A percentile compares a stretch with the other conserved stretches of the same genome.
These are phyloP conservation scores for Dicrostonyx torquatus DNA, from an alignment of 2,797 vertebrate genomes.

Conservation along the genomic window DNA sequence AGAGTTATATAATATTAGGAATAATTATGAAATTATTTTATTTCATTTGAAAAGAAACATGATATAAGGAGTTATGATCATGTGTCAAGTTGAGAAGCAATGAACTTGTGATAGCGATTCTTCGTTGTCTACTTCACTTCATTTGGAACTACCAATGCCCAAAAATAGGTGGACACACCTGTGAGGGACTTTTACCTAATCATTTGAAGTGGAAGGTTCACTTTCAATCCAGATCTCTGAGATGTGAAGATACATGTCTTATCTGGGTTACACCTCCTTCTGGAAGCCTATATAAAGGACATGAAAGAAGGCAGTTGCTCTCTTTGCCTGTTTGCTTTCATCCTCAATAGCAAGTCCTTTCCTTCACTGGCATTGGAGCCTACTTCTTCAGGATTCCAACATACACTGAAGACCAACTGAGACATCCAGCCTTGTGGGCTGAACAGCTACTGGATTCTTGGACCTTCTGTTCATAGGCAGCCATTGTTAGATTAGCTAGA, in stretches of 20 bases:
- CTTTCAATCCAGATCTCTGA: neutral
- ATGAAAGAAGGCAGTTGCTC: neutral
- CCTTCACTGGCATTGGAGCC: neutral
- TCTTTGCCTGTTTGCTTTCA: neutral
- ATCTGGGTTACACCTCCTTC: neutral
- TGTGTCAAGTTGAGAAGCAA: neutral
- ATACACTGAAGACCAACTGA: neutral
- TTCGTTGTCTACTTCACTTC: neutral
- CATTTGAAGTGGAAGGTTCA: neutral
- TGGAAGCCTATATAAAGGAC: neutral
- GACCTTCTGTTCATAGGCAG: neutral
- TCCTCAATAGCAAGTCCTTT: neutral
- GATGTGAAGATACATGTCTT: neutral
- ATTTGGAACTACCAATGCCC: neutral
- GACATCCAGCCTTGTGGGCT: neutral
- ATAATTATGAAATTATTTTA: neutral
- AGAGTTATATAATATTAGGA: neutral
- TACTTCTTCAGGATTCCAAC: neutral
- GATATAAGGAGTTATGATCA: neutral
- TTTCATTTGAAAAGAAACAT: neutral
- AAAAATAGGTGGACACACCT: neutral
- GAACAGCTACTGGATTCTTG: neutral
- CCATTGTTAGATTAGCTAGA: neutral
- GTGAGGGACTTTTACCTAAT: neutral
- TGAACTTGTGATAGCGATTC: neutral